Evolutionary conservation across 2,113 vertebrate species (phyloP).

Genomic region (Uropsilus gracilis): DNA sequence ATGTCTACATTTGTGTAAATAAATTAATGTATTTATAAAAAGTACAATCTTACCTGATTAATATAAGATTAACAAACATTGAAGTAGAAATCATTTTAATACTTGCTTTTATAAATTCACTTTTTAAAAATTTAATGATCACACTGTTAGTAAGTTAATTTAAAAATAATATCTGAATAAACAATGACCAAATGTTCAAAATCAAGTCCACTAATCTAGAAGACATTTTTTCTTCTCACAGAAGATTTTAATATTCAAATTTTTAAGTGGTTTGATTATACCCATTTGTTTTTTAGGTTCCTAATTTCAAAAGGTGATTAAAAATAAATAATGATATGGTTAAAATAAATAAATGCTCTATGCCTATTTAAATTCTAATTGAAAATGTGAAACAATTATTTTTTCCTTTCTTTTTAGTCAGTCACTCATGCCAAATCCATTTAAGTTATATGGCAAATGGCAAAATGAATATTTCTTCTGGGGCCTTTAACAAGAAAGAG

Average conservation of each 20-base stretch:
- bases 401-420: constrained; percentile 47
- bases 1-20: background rate
- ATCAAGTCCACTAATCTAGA: background rate
- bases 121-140: background rate
- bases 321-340: constrained; percentile 50
- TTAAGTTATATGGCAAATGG: constrained; percentile 60
- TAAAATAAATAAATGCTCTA: constrained; percentile 37
- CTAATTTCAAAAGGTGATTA: constrained; percentile 25
- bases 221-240: background rate
- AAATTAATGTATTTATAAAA: background rate
- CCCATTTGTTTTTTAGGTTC: constrained; percentile 33
- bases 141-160: background rate
- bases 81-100: background rate
- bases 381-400: constrained; percentile 50
- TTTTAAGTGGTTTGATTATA: background rate
- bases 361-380: constrained; percentile 46
- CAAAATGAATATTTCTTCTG: constrained; percentile 44
- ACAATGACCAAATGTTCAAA: background rate
- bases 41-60: background rate
- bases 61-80: background rate
- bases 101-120: background rate
- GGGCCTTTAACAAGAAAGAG: constrained; percentile 42
- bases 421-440: background rate
- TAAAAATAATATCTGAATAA: constrained; percentile 12
- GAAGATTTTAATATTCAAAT: background rate